phyloP scores from a whole-genome alignment of 2,888 invertebrate species.

The Amphipoea lucens region DNA sequence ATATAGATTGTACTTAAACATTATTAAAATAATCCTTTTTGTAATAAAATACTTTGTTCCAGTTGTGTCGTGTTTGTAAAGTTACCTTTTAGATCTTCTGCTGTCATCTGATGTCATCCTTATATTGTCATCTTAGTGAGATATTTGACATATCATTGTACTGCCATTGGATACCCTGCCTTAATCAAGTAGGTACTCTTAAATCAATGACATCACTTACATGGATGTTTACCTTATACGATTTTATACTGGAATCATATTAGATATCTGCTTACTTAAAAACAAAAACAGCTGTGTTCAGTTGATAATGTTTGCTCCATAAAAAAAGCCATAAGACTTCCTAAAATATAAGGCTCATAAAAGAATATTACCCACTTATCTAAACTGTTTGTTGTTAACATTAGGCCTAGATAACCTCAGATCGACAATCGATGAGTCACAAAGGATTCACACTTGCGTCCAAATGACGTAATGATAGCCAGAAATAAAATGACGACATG shows the following conservation, averaged over 20 bases:
- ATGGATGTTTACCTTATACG: conserved; percentile 41
- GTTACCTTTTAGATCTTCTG: conserved; percentile 19
- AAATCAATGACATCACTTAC: conserved; percentile 53
- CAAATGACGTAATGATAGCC: conserved; percentile 62
- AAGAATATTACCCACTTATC: conserved; percentile 25
- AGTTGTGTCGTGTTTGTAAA: conserved; percentile 11
- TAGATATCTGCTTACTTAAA: conserved; percentile 7
- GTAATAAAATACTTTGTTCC: conserved; percentile 39
- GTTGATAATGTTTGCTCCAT: not conserved
- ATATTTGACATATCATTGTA: conserved; percentile 42
- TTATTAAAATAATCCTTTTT: conserved; percentile 31
- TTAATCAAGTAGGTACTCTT: conserved; percentile 29
- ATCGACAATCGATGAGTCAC: conserved; percentile 49
- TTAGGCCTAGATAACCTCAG: conserved; percentile 54
- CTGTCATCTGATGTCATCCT: conserved; percentile 44
- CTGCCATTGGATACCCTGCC: conserved; percentile 30
- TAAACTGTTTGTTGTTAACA: conserved; percentile 41
- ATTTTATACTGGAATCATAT: conserved; percentile 19
- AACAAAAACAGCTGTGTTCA: conserved; percentile 11
- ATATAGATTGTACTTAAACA: conserved; percentile 36
- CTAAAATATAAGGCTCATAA: conserved; percentile 4
- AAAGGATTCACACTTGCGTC: conserved; percentile 49
- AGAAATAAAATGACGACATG: conserved; percentile 63
- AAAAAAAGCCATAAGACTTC: conserved; percentile 30
- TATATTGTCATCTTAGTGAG: conserved; percentile 18